phyloP scores from a whole-genome alignment of 2,888 invertebrate genomes.

The Plebejus argus region DNA sequence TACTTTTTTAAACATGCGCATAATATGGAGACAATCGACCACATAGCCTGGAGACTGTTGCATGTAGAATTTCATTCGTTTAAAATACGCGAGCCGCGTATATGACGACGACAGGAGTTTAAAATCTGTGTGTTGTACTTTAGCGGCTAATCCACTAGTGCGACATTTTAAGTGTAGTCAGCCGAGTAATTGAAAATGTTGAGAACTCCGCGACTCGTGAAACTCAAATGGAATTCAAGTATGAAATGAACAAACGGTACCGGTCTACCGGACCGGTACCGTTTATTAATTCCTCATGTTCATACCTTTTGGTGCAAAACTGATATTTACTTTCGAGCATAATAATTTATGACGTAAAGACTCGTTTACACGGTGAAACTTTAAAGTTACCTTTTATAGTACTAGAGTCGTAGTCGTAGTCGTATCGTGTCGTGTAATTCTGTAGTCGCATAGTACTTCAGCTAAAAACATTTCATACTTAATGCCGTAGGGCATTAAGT shows the following conservation, averaged over 20 bases:
- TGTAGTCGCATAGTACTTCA: no score
- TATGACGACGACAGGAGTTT: not conserved
- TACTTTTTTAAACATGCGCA: not conserved
- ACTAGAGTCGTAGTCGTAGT: no score
- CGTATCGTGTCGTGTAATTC: no score
- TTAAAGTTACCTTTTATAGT: not conserved
- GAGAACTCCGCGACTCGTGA: not conserved
- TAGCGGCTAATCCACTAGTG: not conserved
- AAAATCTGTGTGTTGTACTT: not conserved
- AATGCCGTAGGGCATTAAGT: no score
- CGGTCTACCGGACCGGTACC: no score
- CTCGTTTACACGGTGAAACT: not conserved
- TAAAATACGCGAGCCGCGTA: no score
- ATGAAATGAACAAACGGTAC: not conserved
- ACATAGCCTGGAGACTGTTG: not conserved
- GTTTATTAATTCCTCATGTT: no score
- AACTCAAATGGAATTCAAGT: conserved; percentile 12
- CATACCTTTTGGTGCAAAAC: not conserved
- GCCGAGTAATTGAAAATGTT: conserved; percentile 7
- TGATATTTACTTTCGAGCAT: not conserved
- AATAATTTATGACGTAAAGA: not conserved
- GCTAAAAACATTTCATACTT: no score
- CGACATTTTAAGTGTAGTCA: conserved; percentile 7
- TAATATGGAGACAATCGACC: no score
- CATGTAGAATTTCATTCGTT: not conserved